Conservation (phyloP, 92 coral and sea anemone species). For the Parazoanthus swiftii region DNA sequence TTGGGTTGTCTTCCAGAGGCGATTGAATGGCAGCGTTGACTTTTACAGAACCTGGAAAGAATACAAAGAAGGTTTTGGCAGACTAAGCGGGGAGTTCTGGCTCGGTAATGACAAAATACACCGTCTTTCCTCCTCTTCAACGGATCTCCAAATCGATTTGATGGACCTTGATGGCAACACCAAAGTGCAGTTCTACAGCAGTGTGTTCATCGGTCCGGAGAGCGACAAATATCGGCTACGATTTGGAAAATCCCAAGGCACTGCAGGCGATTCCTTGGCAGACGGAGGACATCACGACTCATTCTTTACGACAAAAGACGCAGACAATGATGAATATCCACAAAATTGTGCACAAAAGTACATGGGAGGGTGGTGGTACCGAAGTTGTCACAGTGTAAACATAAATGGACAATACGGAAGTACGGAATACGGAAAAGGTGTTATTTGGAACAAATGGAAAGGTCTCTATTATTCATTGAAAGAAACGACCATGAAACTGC, state of each 20-base stretch:
- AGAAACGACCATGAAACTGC: not conserved
- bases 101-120: conserved; percentile 31
- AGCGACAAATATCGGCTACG: not conserved
- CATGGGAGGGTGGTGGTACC: conserved; percentile 1
- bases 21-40: conserved; percentile 11
- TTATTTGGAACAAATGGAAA: not conserved
- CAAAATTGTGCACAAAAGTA: not conserved
- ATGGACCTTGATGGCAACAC: not conserved
- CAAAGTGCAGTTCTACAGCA: conserved; percentile 2
- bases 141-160: not conserved
- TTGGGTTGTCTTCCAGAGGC: conserved; percentile 34
- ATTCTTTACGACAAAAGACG: not conserved
- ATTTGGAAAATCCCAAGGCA: not conserved
- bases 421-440: not conserved
- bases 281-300: not conserved
- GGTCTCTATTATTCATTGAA: not conserved
- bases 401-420: not conserved
- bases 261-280: conserved; percentile 1
- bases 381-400: not conserved
- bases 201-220: conserved; percentile 2
- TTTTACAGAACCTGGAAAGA: conserved; percentile 16
- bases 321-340: not conserved
- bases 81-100: conserved; percentile 22
- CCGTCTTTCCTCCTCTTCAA: not conserved
- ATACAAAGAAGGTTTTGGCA: conserved; percentile 21